phyloP scores from a whole-genome alignment of 2,797 vertebrate genomes.

The Acanthopagrus latus region DNA sequence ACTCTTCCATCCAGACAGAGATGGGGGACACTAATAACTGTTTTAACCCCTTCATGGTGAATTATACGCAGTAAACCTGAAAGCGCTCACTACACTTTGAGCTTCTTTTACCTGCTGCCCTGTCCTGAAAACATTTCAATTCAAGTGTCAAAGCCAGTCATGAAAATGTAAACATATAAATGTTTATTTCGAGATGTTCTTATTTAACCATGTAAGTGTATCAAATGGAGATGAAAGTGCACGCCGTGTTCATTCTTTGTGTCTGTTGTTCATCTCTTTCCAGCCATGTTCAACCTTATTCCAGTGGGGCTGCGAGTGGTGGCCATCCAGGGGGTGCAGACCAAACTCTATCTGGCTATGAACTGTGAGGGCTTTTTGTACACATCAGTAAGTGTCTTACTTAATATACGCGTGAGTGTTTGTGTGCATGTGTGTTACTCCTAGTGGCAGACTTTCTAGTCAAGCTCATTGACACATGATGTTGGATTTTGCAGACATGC shows the following conservation, averaged over 20 bases:
- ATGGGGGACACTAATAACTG: not conserved
- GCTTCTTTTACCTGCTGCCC: not conserved
- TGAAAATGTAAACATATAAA: no score
- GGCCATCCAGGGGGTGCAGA: constrained; percentile 99
- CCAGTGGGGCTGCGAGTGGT: constrained; percentile 99
- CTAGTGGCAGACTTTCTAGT: constrained; percentile 43
- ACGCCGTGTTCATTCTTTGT: not conserved
- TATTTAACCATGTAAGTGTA: not conserved
- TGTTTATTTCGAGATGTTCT: no score
- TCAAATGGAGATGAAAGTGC: not conserved
- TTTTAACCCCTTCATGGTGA: constrained; percentile 9
- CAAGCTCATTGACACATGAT: no score
- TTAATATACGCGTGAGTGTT: not conserved
- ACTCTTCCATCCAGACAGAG: constrained; percentile 3
- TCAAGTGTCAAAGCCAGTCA: no score
- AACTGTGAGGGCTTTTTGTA: constrained; percentile 99
- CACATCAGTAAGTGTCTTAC: constrained; percentile 93
- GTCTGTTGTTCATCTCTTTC: constrained; percentile 53
- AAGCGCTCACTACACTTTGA: not conserved
- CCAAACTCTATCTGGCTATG: constrained; percentile 98
- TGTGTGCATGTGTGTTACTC: constrained; percentile 17
- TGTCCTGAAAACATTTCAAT: no score
- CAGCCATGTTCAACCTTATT: constrained; percentile 99
- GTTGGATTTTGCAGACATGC: no score
- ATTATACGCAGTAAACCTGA: not conserved